phyloP scores from a whole-genome alignment of 2,797 vertebrate genomes.

The Onychomys arenicola region DNA sequence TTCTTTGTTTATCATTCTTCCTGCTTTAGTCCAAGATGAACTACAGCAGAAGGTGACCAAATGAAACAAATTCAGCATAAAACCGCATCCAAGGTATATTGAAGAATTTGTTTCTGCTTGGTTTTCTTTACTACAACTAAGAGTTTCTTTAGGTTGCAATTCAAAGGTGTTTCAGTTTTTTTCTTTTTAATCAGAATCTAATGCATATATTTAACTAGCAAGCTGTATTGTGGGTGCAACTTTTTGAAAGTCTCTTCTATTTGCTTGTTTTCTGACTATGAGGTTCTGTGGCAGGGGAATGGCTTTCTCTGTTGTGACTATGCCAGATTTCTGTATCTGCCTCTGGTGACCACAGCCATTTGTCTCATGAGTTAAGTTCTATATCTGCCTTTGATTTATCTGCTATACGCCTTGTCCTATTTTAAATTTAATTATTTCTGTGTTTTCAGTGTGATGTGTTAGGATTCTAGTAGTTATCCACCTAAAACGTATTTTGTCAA shows the following conservation, averaged over 20 bases:
- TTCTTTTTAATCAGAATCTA: neutral
- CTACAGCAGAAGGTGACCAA: neutral
- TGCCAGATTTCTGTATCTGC: constrained; percentile 48
- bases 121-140: neutral
- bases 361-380: constrained; percentile 69
- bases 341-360: constrained; percentile 64
- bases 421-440: constrained; percentile 75
- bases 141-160: neutral
- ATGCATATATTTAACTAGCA: neutral
- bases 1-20: neutral
- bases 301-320: neutral
- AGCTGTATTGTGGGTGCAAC: neutral
- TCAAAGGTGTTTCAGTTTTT: neutral
- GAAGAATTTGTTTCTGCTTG: neutral
- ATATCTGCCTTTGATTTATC: constrained; percentile 68
- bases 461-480: constrained; percentile 45
- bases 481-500: constrained; percentile 58
- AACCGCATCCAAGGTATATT: neutral
- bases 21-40: neutral
- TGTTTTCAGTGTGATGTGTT: constrained; percentile 61
- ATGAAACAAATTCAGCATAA: neutral
- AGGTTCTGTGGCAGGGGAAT: neutral
- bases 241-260: neutral
- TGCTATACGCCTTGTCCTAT: constrained; percentile 41
- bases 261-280: neutral